Base-by-base conservation (phyloP, 2,113 vertebrate species). In the Chloroceryle aenea region DNA sequence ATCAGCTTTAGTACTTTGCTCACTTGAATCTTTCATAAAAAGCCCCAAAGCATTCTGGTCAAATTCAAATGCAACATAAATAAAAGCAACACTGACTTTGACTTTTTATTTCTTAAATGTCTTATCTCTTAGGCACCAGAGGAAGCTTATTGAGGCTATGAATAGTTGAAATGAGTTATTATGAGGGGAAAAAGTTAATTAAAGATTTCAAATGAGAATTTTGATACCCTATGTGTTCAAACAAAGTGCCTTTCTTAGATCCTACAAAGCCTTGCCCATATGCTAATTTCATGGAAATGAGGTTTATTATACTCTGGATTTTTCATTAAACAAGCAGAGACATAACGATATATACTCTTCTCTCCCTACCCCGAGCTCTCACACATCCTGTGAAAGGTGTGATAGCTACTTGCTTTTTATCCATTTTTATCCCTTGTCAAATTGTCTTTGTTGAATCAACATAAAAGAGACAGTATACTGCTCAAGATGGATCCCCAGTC, bases 131-230 rank as follows among this genome's bases (percentile, higher is more conserved):
- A 96, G 82, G 72, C 71, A 86, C 92, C 95, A 96, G 93, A 95
- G 87, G 83, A 94, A 95, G 82, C 63, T 94, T 88, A 90, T 6
- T 94, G 90, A 90, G n/a, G 43, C 72, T 90, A 56, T 81, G 93
- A 96, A 88, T 91, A 88, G 68, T 74, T 90, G 87, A 95, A 94
- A 94, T 91, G 93, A 95, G 78, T 74, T 85, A 93, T 78, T 94
- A 87, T 93, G 85, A 95, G 82, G 40, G 73, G 66, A 79, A 80
- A 90, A 97, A 97, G 95, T 96, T 96, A 97, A 97, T 96, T 96
- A 96, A 96, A 96, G 90, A 96, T 96, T 96, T 96, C 87, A 97
- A 96, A 96, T 96, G 68, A 96, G 87, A 86, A 83, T 96, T 96
- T 94, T 90, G 95, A 96, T 97, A 96, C 72, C 76, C 72, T 75